phyloP scores from a whole-genome alignment of 2,113 vertebrate genomes.

The Calidris pugnax region DNA sequence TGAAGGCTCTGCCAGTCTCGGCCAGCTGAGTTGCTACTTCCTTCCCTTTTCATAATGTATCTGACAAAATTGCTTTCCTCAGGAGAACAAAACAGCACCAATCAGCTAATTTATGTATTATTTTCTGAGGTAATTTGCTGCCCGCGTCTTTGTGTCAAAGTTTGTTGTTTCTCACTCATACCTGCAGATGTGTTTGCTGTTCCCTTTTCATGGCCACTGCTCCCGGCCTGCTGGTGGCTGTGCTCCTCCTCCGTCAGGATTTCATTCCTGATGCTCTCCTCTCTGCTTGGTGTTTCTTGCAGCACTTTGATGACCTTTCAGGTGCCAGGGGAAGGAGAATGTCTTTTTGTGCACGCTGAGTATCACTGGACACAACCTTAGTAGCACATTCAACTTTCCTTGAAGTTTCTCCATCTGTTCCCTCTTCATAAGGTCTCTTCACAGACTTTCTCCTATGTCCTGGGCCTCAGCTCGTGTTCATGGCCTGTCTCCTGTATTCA shows the following conservation, averaged over 20 bases:
- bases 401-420: background rate
- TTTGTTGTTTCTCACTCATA: background rate
- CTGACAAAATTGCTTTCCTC: constrained; percentile 25
- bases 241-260: background rate
- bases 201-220: background rate
- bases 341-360: background rate
- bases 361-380: background rate
- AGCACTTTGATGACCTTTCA: background rate
- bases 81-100: background rate
- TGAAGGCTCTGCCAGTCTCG: constrained; percentile 14
- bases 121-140: constrained; percentile 14
- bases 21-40: constrained; percentile 33
- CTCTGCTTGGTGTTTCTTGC: background rate
- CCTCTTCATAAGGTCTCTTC: background rate
- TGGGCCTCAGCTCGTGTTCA: background rate
- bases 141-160: background rate
- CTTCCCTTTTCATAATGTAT: constrained; percentile 11
- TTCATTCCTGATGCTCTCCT: background rate
- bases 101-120: background rate
- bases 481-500: background rate
- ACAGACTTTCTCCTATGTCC: background rate
- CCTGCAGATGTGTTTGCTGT: background rate
- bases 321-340: background rate
- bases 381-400: background rate
- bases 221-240: background rate